Percentiles rank a stretch among this genome's conserved stretches.
Conservation (phyloP, 1,140 invertebrate species). For the Caenorhabditis tropicalis region DNA sequence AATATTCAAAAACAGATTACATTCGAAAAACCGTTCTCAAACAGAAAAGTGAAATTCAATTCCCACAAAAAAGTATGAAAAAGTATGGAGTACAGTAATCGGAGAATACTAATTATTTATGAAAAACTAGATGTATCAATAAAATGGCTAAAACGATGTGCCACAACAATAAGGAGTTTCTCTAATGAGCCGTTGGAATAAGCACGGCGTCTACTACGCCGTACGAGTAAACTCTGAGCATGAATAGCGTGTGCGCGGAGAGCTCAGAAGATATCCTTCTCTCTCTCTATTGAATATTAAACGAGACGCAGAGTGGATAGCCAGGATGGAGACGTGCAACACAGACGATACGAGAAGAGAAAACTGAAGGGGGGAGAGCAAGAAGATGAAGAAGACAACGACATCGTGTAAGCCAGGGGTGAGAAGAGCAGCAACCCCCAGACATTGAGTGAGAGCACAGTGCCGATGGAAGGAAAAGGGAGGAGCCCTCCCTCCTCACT, state of each 20-base stretch:
- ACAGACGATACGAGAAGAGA: not conserved
- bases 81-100: not conserved
- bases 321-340: conserved; percentile 2
- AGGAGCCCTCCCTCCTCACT: not conserved
- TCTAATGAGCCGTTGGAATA: conserved; percentile 6
- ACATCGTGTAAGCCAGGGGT: conserved; percentile 37
- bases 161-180: not conserved
- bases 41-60: too few relatives aligned
- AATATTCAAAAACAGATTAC: too few relatives aligned
- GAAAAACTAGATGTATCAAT: not conserved
- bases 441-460: not conserved
- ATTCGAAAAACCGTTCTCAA: not conserved
- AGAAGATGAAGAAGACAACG: not conserved
- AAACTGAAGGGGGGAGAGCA: not conserved
- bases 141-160: not conserved
- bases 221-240: conserved; percentile 40
- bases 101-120: not conserved
- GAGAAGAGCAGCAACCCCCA: conserved; percentile 27
- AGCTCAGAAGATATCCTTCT: not conserved
- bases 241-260: conserved; percentile 27
- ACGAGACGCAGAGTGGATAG: conserved; percentile 26
- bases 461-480: not conserved
- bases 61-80: not conserved
- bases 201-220: not conserved
- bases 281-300: conserved; percentile 36